phyloP scores from a whole-genome alignment of 2,113 vertebrate genomes.

The Tinamus guttatus region DNA sequence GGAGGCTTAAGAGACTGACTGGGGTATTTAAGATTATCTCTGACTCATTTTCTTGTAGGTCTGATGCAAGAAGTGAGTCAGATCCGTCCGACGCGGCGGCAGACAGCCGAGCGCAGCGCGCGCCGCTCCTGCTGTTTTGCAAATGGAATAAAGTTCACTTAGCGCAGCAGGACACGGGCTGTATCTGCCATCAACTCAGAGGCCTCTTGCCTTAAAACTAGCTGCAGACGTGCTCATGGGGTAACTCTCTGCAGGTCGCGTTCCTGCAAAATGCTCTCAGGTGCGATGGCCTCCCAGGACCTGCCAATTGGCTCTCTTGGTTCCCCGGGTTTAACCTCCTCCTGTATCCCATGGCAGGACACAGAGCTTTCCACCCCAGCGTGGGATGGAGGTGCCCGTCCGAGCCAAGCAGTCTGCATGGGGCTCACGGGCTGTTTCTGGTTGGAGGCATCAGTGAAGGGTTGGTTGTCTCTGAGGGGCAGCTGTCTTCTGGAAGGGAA shows the following conservation, averaged over 20 bases:
- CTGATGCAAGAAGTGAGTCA: conserved; percentile 66
- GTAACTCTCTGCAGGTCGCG: not conserved
- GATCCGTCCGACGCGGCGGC: not conserved
- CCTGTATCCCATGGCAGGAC: not conserved
- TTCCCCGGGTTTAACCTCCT: not conserved
- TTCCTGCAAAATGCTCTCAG: not conserved
- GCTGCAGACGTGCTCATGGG: not conserved
- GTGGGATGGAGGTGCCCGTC: not conserved
- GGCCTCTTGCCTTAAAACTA: not conserved
- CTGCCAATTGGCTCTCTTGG: accelerated
- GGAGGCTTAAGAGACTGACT: not conserved
- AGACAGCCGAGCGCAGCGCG: not conserved
- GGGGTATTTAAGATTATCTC: not conserved
- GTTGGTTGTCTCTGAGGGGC: not conserved
- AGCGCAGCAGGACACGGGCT: not conserved
- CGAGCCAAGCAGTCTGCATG: not conserved
- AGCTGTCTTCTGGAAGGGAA: not conserved
- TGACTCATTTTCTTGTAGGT: conserved; percentile 42
- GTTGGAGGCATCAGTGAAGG: not conserved
- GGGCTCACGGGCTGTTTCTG: not conserved
- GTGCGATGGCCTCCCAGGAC: not conserved
- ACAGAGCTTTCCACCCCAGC: not conserved
- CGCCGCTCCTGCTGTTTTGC: not conserved
- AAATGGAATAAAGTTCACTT: conserved; percentile 64
- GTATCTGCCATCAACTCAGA: not conserved